Evolutionary conservation across 2,113 vertebrate genomes (phyloP), one percentile per base, ranked within the genome.

Genomic region (Podarcis raffonei): DNA sequence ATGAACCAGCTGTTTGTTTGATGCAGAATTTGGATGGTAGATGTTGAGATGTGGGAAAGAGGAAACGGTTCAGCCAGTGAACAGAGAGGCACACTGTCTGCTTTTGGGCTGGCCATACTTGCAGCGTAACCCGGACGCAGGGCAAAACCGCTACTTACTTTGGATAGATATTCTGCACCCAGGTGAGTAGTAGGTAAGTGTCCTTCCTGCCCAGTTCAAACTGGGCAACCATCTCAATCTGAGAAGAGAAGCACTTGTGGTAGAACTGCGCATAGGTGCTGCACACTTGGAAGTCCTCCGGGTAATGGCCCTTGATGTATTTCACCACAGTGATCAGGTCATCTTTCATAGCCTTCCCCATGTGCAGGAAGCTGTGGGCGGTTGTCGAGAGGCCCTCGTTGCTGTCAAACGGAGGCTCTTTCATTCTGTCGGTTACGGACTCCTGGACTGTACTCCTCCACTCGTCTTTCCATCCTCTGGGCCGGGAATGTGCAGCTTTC

Each of bases 81-180:
- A 62, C 16, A 62, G 59, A 62, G 59, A 62, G 59, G 59, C 59
- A 62, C 48, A 12, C 11, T 53, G 2, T 53, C 48, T 53, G 48
- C 48, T 53, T 53, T 53, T 11, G 11, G 48, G 2, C 48, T 53
- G 48, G 48, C 48, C 48, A 12, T 9, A 48, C 48, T 2, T 48
- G 48, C 48, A 48, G 48, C 2, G 48, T 48, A 0, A 48, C 48
- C 48, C 48, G 2, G 48, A 53, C 48, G 0, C 48, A 53, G 48
- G 48, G 48, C 48, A 53, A 53, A 53, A 53, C 48, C 2, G 11
- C 48, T 53, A 86, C 97, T 97, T 96, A 98, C 97, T 96, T 96
- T 79, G 97, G 97, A 91, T 99, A 99, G 71, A 93, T 81, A 68
- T 96, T 95, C 65, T 98, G 96, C 93, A 97, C 96, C 98, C 98